Conservation (phyloP, 2,888 invertebrate genomes). For the Andrena bucephala region DNA sequence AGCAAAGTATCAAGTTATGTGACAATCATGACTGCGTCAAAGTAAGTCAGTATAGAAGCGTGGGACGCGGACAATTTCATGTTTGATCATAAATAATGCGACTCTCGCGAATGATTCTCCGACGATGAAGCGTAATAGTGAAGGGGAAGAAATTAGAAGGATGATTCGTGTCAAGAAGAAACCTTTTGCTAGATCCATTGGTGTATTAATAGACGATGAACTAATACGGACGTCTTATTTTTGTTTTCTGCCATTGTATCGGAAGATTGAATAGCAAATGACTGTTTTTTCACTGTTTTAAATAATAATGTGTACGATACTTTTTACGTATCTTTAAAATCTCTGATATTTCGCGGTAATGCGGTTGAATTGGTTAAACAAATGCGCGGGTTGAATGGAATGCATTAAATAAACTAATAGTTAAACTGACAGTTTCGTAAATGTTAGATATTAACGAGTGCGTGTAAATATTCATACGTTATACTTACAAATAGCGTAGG, state of each 20-base stretch:
- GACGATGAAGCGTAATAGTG: slow-evolving; percentile 31
- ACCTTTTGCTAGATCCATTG: slow-evolving; percentile 15
- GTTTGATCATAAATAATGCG: slow-evolving; percentile 60
- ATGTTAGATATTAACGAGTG: neutral
- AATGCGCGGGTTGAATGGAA: too few species aligned
- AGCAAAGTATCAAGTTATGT: slow-evolving; percentile 43
- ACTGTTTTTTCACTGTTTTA: neutral
- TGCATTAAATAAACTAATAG: neutral
- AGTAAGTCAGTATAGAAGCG: slow-evolving; percentile 46
- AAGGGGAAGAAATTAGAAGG: slow-evolving; percentile 55
- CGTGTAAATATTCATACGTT: neutral
- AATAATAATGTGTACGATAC: too few species aligned
- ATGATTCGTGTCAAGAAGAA: slow-evolving; percentile 41
- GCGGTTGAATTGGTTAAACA: too few species aligned
- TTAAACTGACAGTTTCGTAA: neutral
- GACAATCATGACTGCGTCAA: slow-evolving; percentile 53
- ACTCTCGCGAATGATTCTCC: slow-evolving; percentile 41
- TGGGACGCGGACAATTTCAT: slow-evolving; percentile 60
- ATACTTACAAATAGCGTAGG: neutral
- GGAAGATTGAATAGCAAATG: neutral
- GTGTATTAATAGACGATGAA: slow-evolving; percentile 51
- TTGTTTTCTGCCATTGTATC: neutral
- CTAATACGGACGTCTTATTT: slow-evolving; percentile 30
- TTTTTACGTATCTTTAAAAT: too few species aligned
- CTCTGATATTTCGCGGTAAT: too few species aligned